phyloP scores from a whole-genome alignment of 2,113 vertebrate species.

The Pteropus alecto region DNA sequence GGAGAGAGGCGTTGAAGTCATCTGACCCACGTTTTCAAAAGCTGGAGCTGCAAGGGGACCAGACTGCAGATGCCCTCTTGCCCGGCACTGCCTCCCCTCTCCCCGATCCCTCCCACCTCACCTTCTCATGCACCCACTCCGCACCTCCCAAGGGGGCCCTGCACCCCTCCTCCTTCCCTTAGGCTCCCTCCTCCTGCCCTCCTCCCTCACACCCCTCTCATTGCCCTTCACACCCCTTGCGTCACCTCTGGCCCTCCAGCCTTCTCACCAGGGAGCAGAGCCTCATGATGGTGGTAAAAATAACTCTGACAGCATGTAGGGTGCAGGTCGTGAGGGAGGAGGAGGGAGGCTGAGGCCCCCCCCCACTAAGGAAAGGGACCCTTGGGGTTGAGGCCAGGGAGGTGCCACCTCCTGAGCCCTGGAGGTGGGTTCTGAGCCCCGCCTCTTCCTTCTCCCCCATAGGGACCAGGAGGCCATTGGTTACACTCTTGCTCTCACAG shows the following conservation, averaged over 20 bases:
- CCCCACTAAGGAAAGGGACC: neutral
- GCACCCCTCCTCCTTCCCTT: neutral
- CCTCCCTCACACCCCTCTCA: neutral
- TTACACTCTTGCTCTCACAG: neutral
- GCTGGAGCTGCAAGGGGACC: neutral
- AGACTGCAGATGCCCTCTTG: neutral
- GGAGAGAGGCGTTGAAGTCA: no score
- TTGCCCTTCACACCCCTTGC: neutral
- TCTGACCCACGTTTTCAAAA: neutral
- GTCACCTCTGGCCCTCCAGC: constrained; percentile 30
- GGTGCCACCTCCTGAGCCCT: neutral
- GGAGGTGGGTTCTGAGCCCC: no score
- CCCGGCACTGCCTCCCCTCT: neutral
- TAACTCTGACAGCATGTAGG: neutral
- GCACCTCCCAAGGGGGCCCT: neutral
- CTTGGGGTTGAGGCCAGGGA: neutral
- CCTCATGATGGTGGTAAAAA: constrained; percentile 55
- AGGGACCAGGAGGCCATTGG: neutral
- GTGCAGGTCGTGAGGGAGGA: neutral
- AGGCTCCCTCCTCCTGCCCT: no score
- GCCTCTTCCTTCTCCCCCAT: neutral
- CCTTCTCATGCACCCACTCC: no score
- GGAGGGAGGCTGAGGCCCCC: neutral
- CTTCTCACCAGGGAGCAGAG: neutral
- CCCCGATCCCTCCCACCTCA: neutral